Evolutionary conservation across 2,113 vertebrate species (phyloP), one percentile per base, ranked within the genome.

Genomic region (Hippotragus niger): DNA sequence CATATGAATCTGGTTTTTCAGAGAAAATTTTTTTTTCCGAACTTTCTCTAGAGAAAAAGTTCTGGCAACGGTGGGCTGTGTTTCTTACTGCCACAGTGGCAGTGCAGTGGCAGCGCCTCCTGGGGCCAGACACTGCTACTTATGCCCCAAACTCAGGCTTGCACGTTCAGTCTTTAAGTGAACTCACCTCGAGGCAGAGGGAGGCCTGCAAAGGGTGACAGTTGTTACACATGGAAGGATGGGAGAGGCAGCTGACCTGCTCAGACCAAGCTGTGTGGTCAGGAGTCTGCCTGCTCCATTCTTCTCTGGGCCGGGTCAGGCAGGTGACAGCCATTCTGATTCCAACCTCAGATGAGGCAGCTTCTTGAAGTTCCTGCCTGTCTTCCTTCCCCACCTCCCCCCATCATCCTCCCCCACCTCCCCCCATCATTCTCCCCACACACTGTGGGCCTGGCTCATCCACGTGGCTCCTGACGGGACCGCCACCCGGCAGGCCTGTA

Each of bases 401-500:
- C 62, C 3, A 10, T 27, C 8, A 16, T 15, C 47, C n/a, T 25
- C 33, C 33, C 36, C 43, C 0, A 16, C 14, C 3, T n/a, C 7
- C 50, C 3, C 33, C 23, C 5, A 15, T 27, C 21, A 16, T 15
- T 62, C 55, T 25, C 33, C 33, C 36, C 43, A 11, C 16, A 10
- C 47, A 16, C 15, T 17, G 27, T 3, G 27, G 90, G 40, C 55
- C 55, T 40, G 43, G 64, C 27, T 11, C 0, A 5, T 2, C 31
- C 7, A 3, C 3, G 5, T 47, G 57, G 8, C 2, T 21, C 23
- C 12, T 12, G 14, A 8, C 1, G 2, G 29, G 4, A 12, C 31
- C 25, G 27, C 29, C 7, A 50, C 43, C 47, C 2, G 16, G 40
- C 57, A 7, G 47, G 62, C 62, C 33, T 67, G 10, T 1, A 25